Evolutionary conservation across 1,140 invertebrate species (phyloP).

Genomic region (Drosophila sproati): DNA sequence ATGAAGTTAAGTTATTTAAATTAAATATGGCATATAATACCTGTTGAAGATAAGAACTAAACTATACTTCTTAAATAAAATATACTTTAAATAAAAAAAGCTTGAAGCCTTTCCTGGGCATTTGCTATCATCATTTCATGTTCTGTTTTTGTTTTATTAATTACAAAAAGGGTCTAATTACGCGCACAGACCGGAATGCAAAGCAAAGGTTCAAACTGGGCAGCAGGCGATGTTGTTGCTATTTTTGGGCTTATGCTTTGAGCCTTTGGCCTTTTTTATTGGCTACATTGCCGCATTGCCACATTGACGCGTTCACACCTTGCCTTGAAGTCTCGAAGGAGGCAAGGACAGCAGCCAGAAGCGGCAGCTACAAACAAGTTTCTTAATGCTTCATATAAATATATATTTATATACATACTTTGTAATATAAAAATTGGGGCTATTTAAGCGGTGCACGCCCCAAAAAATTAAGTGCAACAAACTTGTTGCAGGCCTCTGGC

Average conservation of each 20-base stretch:
- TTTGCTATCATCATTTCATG: slow-evolving; percentile 48
- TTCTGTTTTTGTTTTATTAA: slow-evolving; percentile 60
- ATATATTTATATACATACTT: slow-evolving; percentile 43
- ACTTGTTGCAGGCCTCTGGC: slow-evolving; percentile 22
- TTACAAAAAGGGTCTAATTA: slow-evolving; percentile 70
- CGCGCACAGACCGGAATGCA: slow-evolving; percentile 9
- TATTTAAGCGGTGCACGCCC: slow-evolving; percentile 68
- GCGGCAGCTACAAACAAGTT: slow-evolving; percentile 47
- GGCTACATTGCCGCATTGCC: slow-evolving; percentile 40
- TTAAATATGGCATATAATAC: too few species aligned
- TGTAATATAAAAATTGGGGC: slow-evolving; percentile 75
- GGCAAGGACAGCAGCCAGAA: slow-evolving; percentile 13
- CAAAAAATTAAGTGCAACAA: slow-evolving; percentile 29
- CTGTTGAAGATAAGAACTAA: too few species aligned
- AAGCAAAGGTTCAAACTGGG: slow-evolving; percentile 35
- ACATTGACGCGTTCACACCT: slow-evolving; percentile 80
- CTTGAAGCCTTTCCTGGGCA: background rate
- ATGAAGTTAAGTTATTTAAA: too few species aligned
- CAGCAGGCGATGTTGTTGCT: slow-evolving; percentile 39
- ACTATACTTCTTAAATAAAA: too few species aligned
- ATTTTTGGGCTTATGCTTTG: background rate
- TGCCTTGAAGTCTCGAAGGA: slow-evolving; percentile 4
- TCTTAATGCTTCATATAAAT: slow-evolving; percentile 1
- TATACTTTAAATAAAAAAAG: too few species aligned
- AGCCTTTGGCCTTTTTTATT: slow-evolving; percentile 33